These are phyloP conservation scores for Epirrita christyi DNA, from an alignment of 2,888 invertebrate species.

Conservation along the genomic window DNA sequence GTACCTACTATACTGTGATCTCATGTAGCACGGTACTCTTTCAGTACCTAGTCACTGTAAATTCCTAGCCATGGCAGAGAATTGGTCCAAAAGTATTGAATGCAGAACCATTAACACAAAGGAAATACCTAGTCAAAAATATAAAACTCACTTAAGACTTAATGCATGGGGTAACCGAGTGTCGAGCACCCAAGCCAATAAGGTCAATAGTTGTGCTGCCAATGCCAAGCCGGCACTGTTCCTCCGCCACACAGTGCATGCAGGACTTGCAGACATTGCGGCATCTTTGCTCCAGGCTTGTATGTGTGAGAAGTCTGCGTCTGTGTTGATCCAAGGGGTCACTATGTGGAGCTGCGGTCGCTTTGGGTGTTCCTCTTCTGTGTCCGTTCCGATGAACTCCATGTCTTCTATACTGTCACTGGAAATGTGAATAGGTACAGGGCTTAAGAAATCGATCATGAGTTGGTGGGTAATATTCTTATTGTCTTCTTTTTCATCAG, in stretches of 20 bases:
- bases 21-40: no score
- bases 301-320: constrained; percentile 93
- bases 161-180: constrained; percentile 88
- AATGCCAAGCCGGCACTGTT: constrained; percentile 91
- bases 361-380: constrained; percentile 87
- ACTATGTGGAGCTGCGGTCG: constrained; percentile 90
- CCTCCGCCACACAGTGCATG: constrained; percentile 54
- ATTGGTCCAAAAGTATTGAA: no score
- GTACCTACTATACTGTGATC: no score
- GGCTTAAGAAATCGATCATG: no score
- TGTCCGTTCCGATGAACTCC: constrained; percentile 87
- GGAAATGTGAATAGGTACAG: constrained; percentile 24
- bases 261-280: constrained; percentile 14
- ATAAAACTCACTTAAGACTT: constrained; percentile 51
- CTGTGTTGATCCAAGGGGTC: constrained; percentile 89
- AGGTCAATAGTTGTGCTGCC: constrained; percentile 92
- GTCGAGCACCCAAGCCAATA: constrained; percentile 93
- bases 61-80: no score
- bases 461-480: no score
- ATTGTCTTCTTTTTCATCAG: no score
- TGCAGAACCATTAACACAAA: no score
- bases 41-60: no score
- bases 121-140: no score
- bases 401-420: constrained; percentile 91
- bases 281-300: constrained; percentile 85